Evolutionary conservation across 2,888 invertebrate species (phyloP).

Genomic region (Atethmia centrago): DNA sequence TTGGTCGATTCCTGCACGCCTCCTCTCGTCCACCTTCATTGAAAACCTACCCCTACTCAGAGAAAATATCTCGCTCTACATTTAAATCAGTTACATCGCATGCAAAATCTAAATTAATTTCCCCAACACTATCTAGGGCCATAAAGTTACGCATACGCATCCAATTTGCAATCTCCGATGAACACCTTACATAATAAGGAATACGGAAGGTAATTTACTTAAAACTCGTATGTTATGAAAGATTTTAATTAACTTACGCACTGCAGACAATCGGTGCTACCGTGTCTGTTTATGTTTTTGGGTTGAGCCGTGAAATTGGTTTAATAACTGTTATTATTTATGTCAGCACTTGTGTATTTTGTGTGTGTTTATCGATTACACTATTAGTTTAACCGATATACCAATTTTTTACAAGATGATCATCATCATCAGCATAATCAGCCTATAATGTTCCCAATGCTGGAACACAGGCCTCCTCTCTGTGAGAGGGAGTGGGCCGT

Average conservation of each 20-base stretch:
- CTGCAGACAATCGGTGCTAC: conserved; percentile 41
- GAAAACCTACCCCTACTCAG: too few species aligned
- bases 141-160: conserved; percentile 54
- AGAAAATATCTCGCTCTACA: neutral
- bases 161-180: conserved; percentile 61
- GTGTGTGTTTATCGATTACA: conserved; percentile 8
- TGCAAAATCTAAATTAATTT: conserved; percentile 36
- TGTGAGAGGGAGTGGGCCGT: too few species aligned
- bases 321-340: neutral
- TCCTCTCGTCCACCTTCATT: too few species aligned
- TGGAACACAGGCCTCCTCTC: too few species aligned
- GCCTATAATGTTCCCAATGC: too few species aligned
- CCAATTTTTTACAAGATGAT: neutral
- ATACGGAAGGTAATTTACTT: conserved; percentile 60
- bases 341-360: neutral
- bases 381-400: neutral
- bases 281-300: conserved; percentile 31
- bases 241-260: conserved; percentile 54
- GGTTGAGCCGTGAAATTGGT: conserved; percentile 40
- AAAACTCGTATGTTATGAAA: conserved; percentile 58
- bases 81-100: neutral
- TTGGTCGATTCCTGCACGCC: too few species aligned
- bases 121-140: conserved; percentile 29
- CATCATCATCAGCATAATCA: neutral
- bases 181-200: conserved; percentile 58